These are phyloP conservation scores for Thermophis baileyi DNA, from an alignment of 2,113 vertebrate species.

Conservation along the genomic window DNA sequence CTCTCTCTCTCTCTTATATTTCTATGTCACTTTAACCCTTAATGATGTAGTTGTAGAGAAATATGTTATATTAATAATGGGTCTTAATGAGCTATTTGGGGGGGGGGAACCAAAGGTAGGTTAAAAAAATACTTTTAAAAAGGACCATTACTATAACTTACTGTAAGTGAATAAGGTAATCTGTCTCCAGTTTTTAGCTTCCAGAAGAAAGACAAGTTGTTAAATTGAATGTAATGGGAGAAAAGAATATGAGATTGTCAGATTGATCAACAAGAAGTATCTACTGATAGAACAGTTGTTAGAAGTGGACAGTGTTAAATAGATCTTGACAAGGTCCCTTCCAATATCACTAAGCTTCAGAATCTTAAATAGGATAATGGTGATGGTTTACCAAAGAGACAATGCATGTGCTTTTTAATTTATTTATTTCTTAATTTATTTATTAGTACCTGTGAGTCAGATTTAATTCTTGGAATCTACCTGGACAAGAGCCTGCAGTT, in stretches of 20 bases:
- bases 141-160: background rate
- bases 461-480: background rate
- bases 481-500: background rate
- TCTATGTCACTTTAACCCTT: background rate
- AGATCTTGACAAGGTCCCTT: background rate
- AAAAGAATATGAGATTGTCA: background rate
- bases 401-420: background rate
- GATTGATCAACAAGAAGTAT: background rate
- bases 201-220: background rate
- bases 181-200: background rate
- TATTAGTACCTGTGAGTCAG: background rate
- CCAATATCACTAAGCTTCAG: background rate
- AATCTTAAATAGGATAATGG: background rate
- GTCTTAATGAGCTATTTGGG: background rate
- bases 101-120: background rate
- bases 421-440: background rate
- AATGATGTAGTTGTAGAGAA: background rate
- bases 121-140: background rate
- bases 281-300: background rate
- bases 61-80: background rate
- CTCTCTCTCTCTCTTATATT: too few relatives aligned
- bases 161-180: background rate
- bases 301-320: background rate
- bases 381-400: background rate
- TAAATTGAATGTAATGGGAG: background rate